These are phyloP conservation scores for Megalonaias nervosa DNA, from an alignment of 1,140 invertebrate species.

Conservation along the genomic window DNA sequence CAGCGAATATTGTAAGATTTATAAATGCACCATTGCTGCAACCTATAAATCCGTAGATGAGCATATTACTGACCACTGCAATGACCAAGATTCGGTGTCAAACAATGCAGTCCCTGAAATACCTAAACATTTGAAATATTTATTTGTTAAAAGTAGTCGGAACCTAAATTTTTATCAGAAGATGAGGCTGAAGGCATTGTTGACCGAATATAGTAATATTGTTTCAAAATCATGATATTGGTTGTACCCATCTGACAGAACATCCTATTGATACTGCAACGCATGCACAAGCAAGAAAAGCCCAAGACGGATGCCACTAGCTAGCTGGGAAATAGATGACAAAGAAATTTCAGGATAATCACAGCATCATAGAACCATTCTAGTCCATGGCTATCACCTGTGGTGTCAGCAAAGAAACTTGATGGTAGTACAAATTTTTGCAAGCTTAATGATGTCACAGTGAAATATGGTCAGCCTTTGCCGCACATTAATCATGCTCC, in stretches of 20 bases:
- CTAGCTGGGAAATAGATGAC: no score
- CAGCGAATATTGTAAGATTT: neutral
- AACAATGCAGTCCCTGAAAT: neutral
- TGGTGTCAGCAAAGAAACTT: constrained; percentile 68
- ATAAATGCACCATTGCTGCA: neutral
- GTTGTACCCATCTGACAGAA: no score
- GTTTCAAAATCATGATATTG: constrained; percentile 72
- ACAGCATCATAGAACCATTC: no score
- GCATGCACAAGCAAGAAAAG: no score
- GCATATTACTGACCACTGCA: no score
- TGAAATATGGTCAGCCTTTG: constrained; percentile 26
- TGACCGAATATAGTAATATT: constrained; percentile 71
- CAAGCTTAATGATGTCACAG: constrained; percentile 32
- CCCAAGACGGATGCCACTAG: no score
- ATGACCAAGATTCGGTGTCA: no score
- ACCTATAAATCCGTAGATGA: neutral
- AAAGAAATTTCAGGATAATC: no score
- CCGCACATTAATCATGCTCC: no score
- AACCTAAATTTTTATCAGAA: no score
- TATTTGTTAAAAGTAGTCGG: neutral
- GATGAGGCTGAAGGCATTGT: constrained; percentile 19
- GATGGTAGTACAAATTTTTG: constrained; percentile 73
- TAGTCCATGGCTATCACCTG: no score
- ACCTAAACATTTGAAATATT: neutral
- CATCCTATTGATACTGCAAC: no score